Conservation (phyloP, 2,113 vertebrate genomes). For the Sceloporus tristichus region DNA sequence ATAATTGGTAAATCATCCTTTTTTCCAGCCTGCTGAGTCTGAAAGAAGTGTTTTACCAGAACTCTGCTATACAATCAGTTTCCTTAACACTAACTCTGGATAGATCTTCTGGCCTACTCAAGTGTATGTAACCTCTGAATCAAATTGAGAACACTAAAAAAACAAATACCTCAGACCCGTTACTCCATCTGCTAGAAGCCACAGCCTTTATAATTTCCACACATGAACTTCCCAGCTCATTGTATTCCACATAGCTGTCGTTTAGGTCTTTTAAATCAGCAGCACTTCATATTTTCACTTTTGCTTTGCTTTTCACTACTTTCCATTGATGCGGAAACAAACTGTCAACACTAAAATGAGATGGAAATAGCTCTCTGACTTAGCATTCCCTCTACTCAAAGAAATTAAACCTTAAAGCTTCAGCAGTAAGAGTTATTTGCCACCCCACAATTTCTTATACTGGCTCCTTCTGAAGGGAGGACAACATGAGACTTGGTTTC, state of each 20-base stretch:
- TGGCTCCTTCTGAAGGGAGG: neutral
- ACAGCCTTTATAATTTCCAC: neutral
- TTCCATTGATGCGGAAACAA: too few species aligned
- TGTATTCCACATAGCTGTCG: conserved; percentile 4
- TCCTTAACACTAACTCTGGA: conserved; percentile 22
- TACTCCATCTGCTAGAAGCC: neutral
- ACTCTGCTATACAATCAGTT: neutral
- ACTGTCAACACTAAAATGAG: too few species aligned
- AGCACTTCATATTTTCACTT: neutral
- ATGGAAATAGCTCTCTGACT: neutral
- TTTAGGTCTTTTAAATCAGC: neutral
- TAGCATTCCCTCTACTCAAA: neutral
- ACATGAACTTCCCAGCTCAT: neutral
- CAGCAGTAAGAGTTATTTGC: neutral
- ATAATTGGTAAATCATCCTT: neutral
- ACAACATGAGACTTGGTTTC: neutral
- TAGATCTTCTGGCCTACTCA: conserved; percentile 11
- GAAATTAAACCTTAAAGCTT: neutral
- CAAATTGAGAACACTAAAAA: neutral
- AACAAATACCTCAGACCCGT: neutral
- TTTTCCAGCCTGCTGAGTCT: neutral
- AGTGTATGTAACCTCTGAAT: neutral
- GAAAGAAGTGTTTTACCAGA: conserved; percentile 26
- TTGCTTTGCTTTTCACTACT: neutral
- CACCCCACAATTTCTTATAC: neutral